phyloP scores from a whole-genome alignment of 1,140 invertebrate species.

The Phymorhynchus buccinoides region DNA sequence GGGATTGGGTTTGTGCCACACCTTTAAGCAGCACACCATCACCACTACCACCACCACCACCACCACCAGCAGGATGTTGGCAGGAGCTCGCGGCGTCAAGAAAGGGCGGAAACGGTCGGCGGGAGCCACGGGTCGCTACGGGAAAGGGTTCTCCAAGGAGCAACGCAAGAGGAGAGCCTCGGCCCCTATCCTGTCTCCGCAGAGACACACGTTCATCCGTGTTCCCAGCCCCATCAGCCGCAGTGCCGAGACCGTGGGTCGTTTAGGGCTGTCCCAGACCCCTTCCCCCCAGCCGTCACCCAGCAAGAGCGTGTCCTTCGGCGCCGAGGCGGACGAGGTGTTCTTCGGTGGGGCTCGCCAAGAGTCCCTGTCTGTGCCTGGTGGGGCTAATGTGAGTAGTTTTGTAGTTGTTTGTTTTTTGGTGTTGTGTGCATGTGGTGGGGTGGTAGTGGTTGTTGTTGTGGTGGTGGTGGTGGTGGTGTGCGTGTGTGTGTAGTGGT shows the following conservation, averaged over 20 bases:
- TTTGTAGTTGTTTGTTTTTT: neutral
- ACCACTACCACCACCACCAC: neutral
- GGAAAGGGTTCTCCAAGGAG: constrained; percentile 29
- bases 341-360: constrained; percentile 45
- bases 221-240: constrained; percentile 48
- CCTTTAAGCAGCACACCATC: no score
- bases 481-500: neutral
- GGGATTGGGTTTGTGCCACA: no score
- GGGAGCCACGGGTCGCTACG: constrained; percentile 39
- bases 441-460: neutral
- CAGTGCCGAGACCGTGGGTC: constrained; percentile 52
- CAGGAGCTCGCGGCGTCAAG: constrained; percentile 39
- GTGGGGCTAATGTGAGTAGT: constrained; percentile 17
- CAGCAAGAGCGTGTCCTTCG: constrained; percentile 56
- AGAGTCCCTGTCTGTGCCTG: constrained; percentile 42
- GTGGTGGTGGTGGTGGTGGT: neutral
- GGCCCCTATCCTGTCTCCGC: constrained; percentile 48
- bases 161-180: constrained; percentile 45
- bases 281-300: constrained; percentile 35
- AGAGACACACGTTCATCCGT: constrained; percentile 35
- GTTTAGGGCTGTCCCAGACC: constrained; percentile 26
- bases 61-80: constrained; percentile 36
- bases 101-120: constrained; percentile 45
- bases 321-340: constrained; percentile 50
- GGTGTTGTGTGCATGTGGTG: neutral